Conservation (phyloP, 2,888 invertebrate genomes). For the Amblyjoppa proteus region DNA sequence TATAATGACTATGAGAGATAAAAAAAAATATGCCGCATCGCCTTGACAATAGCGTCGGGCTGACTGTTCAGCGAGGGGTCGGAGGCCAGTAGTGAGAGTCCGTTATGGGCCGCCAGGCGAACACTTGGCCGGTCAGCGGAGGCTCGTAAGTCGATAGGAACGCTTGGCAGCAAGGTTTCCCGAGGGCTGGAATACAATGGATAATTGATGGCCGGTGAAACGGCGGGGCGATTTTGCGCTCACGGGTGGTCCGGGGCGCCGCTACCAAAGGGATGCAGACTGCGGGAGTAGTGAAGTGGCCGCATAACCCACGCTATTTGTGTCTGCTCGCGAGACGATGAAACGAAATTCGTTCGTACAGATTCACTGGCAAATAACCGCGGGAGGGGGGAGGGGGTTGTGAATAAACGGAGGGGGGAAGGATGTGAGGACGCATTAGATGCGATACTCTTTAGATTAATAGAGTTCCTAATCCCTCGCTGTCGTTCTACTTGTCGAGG, state of each 20-base stretch:
- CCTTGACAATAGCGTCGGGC: slow-evolving; percentile 11
- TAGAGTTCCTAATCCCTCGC: slow-evolving; percentile 63
- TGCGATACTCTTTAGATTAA: slow-evolving; percentile 65
- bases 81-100: slow-evolving; percentile 43
- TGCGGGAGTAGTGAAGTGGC: slow-evolving; percentile 21
- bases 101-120: slow-evolving; percentile 56
- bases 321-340: slow-evolving; percentile 59
- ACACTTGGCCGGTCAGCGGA: slow-evolving; percentile 6
- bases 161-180: slow-evolving; percentile 57
- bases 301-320: slow-evolving; percentile 55
- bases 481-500: slow-evolving; percentile 19
- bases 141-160: slow-evolving; percentile 61
- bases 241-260: slow-evolving; percentile 19
- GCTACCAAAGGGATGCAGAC: slow-evolving; percentile 36
- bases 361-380: slow-evolving; percentile 62
- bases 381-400: slow-evolving; percentile 40
- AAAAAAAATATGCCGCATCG: slow-evolving; percentile 3
- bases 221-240: slow-evolving; percentile 61
- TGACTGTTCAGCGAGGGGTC: slow-evolving; percentile 16
- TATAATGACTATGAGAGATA: neutral
- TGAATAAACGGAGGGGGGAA: slow-evolving; percentile 51
- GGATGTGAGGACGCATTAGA: slow-evolving; percentile 31
- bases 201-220: slow-evolving; percentile 71
- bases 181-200: slow-evolving; percentile 68
- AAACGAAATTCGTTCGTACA: slow-evolving; percentile 68